These are phyloP conservation scores for Microcebus jonahi DNA, from an alignment of 2,113 vertebrate species.

Conservation along the genomic window DNA sequence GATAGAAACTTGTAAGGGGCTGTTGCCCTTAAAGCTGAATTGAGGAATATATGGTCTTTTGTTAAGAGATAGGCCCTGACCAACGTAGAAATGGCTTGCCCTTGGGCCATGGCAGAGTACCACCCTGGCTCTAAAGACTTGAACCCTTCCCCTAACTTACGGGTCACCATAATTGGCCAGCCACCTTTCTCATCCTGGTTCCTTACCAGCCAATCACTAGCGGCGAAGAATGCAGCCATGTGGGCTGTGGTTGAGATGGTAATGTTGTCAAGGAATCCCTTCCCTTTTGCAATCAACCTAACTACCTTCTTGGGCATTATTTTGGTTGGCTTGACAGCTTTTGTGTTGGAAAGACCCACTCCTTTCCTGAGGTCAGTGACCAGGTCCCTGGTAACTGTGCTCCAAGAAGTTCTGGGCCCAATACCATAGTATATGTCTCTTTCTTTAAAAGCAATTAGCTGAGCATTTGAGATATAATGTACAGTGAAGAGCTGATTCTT, in stretches of 20 bases:
- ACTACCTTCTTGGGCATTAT: constrained; percentile 95
- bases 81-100: constrained; percentile 97
- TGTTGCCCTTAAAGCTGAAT: constrained; percentile 91
- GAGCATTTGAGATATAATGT: constrained; percentile 92
- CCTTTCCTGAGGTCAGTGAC: constrained; percentile 97
- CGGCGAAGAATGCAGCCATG: constrained; percentile 96
- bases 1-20: constrained; percentile 93
- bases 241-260: constrained; percentile 96
- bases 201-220: constrained; percentile 95
- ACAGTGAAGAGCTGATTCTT: constrained; percentile 93
- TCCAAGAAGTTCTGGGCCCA: constrained; percentile 92
- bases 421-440: constrained; percentile 94
- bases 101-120: constrained; percentile 99
- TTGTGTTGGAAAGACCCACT: constrained; percentile 97
- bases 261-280: constrained; percentile 93
- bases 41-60: constrained; percentile 92
- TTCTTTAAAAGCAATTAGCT: constrained; percentile 93
- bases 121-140: constrained; percentile 95
- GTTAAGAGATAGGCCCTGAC: constrained; percentile 96
- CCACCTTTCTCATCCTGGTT: constrained; percentile 97
- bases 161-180: constrained; percentile 98
- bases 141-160: constrained; percentile 97
- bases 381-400: constrained; percentile 95
- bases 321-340: constrained; percentile 97
- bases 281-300: constrained; percentile 89